Evolutionary conservation across 2,888 invertebrate genomes (phyloP), one percentile per base, ranked within the genome.

Genomic region (Drosophila planitibia): DNA sequence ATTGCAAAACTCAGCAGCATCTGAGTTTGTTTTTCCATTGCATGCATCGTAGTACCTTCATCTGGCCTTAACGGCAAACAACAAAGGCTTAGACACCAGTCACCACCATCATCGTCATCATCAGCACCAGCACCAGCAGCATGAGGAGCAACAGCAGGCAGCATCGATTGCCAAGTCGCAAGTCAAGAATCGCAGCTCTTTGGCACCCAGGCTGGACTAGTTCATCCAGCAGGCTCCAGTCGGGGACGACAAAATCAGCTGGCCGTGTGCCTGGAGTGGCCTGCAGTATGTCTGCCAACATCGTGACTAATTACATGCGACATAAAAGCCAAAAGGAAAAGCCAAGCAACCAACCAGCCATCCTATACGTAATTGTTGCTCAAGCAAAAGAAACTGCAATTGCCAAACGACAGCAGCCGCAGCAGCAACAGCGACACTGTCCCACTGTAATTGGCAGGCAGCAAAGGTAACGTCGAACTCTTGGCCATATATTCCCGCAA

Each of bases 291-390:
- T 82, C 83, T 86, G 84, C 75, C 86, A 89, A 84, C 89, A 79
- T 89, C 89, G 89, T 89, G 89, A 89, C 89, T 89, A 89, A 89
- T 89, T 89, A 89, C 89, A 89, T 82, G 85, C 88, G 85, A 88
- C 89, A 85, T 82, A 83, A 87, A 82, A 80, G 69, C 80, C 74
- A 81, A 76, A 79, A 65, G 79, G 62, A 79, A 84, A 81, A 75
- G 67, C 70, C 59, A 70, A 76, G 63, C 19, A 51, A 30, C 39
- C 65, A 51, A 63, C 51, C 33, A 57, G 58, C 66, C 39, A 52
- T 82, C 85, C 83, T 77, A 78, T 84, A 85, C 84, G 89, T 85
- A 85, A 85, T 85, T 85, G 85, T 78, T 67, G 74, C 65, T 57
- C 57, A 70, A 76, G 74, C 75, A 74, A 78, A 81, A 66, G 74